These are phyloP conservation scores for Alethe diademata DNA, from an alignment of 2,113 vertebrate genomes.

Conservation along the genomic window DNA sequence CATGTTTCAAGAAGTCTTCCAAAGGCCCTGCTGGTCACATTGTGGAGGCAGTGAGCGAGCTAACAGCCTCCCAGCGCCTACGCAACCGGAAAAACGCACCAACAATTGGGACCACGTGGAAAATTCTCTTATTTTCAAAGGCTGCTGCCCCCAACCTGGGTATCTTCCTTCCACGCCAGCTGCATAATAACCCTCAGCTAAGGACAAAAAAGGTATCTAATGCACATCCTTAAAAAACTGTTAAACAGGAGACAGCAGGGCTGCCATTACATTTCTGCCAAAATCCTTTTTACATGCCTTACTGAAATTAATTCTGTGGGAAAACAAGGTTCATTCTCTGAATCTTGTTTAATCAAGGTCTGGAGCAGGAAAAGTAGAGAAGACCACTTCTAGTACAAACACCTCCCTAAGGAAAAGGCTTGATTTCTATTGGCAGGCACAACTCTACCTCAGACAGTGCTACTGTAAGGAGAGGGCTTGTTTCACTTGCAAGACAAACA, in stretches of 20 bases:
- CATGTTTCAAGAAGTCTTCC: slow-evolving; percentile 36
- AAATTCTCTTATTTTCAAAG: background rate
- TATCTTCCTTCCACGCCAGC: background rate
- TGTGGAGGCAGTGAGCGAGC: slow-evolving; percentile 77
- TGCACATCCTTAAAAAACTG: background rate
- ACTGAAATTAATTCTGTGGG: background rate
- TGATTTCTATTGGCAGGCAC: background rate
- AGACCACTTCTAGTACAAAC: background rate
- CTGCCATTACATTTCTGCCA: background rate
- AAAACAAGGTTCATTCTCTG: background rate
- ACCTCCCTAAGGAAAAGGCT: background rate
- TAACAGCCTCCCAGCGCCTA: slow-evolving; percentile 68
- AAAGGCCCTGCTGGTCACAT: slow-evolving; percentile 64
- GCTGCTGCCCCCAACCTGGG: background rate
- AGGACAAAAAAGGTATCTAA: background rate
- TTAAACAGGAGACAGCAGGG: background rate
- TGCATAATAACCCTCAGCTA: background rate
- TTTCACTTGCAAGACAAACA: background rate
- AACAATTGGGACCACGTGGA: background rate
- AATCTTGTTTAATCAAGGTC: background rate
- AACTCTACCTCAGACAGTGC: background rate
- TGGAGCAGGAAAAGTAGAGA: background rate
- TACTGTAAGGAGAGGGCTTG: background rate
- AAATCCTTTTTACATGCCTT: background rate
- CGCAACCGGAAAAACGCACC: background rate